phyloP scores from a whole-genome alignment of 2,113 vertebrate genomes.

The Phocoena sinus region DNA sequence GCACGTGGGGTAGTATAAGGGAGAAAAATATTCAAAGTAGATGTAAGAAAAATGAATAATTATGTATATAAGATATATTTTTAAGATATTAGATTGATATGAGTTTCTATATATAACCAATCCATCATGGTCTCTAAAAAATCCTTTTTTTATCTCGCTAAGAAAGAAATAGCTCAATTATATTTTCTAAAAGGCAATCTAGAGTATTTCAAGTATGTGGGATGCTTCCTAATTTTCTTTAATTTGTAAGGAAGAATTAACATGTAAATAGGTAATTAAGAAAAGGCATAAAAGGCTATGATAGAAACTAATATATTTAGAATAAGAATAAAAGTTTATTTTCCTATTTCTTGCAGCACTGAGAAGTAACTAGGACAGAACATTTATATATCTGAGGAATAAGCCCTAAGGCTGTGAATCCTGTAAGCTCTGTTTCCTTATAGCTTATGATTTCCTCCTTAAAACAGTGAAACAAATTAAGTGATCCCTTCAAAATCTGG shows the following conservation, averaged over 20 bases:
- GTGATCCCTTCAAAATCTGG: conserved; percentile 4
- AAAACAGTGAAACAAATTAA: conserved; percentile 34
- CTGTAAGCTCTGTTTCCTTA: neutral
- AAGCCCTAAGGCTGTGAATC: conserved; percentile 21
- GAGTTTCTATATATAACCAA: conserved; percentile 42
- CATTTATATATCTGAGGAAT: neutral
- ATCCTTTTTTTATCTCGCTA: conserved; percentile 30
- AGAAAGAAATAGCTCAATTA: conserved; percentile 50
- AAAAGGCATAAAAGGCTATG: conserved; percentile 53
- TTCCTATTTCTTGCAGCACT: conserved; percentile 11
- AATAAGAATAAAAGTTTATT: conserved; percentile 57
- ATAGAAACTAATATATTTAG: conserved; percentile 47
- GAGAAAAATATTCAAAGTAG: conserved; percentile 15
- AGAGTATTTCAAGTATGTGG: conserved; percentile 31
- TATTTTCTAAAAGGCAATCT: conserved; percentile 54
- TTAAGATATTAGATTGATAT: conserved; percentile 27
- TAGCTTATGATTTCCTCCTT: neutral
- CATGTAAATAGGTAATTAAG: conserved; percentile 64
- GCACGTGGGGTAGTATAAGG: neutral
- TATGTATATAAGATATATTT: neutral
- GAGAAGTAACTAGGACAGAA: conserved; percentile 28
- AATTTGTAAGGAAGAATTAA: conserved; percentile 58
- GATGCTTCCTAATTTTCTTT: conserved; percentile 54
- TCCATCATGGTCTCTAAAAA: conserved; percentile 27
- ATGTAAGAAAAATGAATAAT: conserved; percentile 45